A percentile compares a stretch with the other conserved stretches of the same genome.
These are phyloP conservation scores for Macquaria australasica DNA, from an alignment of 2,113 vertebrate species.

Conservation along the genomic window DNA sequence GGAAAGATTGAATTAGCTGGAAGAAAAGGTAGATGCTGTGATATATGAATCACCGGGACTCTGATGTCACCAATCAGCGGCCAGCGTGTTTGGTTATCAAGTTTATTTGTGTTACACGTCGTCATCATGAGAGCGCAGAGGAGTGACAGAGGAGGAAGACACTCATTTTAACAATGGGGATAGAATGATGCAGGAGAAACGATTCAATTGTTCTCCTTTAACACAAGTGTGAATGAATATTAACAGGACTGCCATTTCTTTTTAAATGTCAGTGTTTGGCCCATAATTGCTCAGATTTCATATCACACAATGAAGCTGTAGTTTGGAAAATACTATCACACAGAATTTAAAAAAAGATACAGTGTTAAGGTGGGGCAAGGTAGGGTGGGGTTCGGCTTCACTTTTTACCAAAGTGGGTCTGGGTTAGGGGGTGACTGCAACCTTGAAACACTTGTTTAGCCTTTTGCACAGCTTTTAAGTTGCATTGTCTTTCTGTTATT, in stretches of 20 bases:
- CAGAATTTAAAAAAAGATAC: background rate
- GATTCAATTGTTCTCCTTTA: background rate
- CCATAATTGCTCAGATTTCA: background rate
- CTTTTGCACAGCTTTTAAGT: background rate
- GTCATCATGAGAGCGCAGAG: background rate
- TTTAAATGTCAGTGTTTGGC: constrained; percentile 2
- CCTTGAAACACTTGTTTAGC: background rate
- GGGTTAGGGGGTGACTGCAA: background rate
- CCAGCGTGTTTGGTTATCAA: constrained; percentile 1
- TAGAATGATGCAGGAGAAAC: background rate
- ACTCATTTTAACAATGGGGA: background rate
- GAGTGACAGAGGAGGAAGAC: background rate
- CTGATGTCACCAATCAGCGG: constrained; percentile 12
- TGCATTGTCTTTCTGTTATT: background rate
- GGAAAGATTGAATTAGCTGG: background rate
- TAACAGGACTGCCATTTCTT: background rate
- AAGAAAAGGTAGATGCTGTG: background rate
- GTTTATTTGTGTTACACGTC: background rate
- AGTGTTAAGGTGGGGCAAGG: background rate
- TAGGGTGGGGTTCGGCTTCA: background rate
- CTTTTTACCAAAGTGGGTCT: background rate
- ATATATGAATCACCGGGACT: background rate
- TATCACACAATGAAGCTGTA: too few species aligned
- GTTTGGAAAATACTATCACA: background rate
- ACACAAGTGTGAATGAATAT: background rate